Percentiles rank a stretch among this genome's conserved stretches.
phyloP scores from a whole-genome alignment of 2,113 vertebrate species.

The Thermophis baileyi region DNA sequence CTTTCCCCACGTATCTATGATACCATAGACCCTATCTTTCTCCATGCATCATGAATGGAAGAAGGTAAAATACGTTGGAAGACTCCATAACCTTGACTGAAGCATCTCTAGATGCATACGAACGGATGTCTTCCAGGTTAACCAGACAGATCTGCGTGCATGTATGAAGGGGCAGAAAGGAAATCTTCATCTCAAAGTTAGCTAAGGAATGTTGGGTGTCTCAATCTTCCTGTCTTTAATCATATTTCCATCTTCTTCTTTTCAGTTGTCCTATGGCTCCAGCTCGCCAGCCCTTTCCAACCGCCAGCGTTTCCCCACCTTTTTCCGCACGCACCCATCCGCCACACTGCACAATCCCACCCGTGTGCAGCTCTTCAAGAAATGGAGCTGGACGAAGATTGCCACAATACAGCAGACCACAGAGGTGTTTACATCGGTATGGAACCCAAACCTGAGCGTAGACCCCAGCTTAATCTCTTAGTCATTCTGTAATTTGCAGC shows the following conservation, averaged over 20 bases:
- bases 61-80: not conserved
- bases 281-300: constrained; percentile 92
- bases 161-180: not conserved
- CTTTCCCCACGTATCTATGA: not conserved
- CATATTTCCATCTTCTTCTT: not conserved
- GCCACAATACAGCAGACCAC: constrained; percentile 98
- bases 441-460: constrained; percentile 36
- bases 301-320: constrained; percentile 90
- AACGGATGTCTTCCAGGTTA: too few relatives aligned
- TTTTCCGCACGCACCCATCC: constrained; percentile 92
- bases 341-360: constrained; percentile 95
- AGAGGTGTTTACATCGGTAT: constrained; percentile 93
- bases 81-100: not conserved
- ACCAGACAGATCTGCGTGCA: not conserved
- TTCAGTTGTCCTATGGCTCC: constrained; percentile 89
- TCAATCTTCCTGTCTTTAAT: not conserved
- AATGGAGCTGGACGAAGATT: constrained; percentile 96
- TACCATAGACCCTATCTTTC: not conserved
- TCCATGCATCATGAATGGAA: not conserved
- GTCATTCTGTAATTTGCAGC: not conserved
- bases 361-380: constrained; percentile 89
- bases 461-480: not conserved
- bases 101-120: not conserved
- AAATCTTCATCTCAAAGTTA: not conserved
- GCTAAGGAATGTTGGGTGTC: not conserved